These are phyloP conservation scores for Mormyrops boulengeri DNA, from an alignment of 2,797 vertebrate genomes.

Conservation along the genomic window DNA sequence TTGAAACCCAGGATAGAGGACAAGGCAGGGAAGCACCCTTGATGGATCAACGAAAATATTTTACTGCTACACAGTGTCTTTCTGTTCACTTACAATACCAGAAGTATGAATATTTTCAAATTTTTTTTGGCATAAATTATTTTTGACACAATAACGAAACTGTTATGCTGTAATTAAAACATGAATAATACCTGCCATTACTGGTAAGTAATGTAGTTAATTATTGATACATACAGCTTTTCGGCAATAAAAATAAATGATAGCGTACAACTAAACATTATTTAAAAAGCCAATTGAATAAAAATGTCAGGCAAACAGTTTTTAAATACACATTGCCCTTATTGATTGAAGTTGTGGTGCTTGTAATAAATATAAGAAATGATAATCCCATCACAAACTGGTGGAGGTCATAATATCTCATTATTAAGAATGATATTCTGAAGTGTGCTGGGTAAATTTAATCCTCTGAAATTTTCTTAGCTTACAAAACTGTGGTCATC, in stretches of 20 bases:
- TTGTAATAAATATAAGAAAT: background rate
- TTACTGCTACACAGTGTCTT: background rate
- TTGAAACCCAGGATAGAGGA: background rate
- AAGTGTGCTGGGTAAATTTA: background rate
- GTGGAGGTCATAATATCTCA: background rate
- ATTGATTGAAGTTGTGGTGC: background rate
- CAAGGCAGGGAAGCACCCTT: background rate
- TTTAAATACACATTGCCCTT: background rate
- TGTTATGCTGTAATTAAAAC: background rate
- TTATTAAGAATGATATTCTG: background rate
- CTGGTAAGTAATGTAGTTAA: background rate
- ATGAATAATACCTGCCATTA: background rate
- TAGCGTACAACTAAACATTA: background rate
- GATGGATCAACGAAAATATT: background rate
- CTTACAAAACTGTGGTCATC: background rate
- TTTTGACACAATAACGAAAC: background rate
- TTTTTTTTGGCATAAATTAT: too few species aligned
- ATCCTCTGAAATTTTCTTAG: background rate
- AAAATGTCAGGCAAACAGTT: background rate
- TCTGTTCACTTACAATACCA: background rate
- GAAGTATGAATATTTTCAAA: background rate
- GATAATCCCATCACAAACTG: background rate
- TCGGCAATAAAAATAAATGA: background rate
- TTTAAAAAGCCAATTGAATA: background rate
- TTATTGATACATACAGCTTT: background rate